phyloP scores from a whole-genome alignment of 2,113 vertebrate genomes.

The Ammodytes marinus region DNA sequence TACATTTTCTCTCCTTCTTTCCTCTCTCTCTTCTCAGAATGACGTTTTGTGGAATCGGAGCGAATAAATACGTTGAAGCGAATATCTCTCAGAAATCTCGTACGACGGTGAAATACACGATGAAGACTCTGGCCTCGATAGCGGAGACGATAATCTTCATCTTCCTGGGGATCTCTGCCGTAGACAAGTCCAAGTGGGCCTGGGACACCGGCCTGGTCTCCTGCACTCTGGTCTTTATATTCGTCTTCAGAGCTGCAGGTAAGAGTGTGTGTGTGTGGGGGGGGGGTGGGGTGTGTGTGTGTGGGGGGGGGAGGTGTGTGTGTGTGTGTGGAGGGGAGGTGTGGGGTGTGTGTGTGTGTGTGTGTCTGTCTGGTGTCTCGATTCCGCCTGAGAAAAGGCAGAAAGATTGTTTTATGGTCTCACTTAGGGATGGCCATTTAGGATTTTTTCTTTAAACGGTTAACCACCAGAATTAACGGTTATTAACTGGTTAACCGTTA shows the following conservation, averaged over 20 bases:
- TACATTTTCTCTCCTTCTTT: not conserved
- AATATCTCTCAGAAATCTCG: conserved; percentile 98
- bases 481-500: too few species aligned
- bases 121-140: conserved; percentile 97
- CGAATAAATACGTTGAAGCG: conserved; percentile 98
- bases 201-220: conserved; percentile 96
- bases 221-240: conserved; percentile 95
- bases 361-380: too few species aligned
- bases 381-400: too few species aligned
- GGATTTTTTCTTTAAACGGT: too few species aligned
- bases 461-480: too few species aligned
- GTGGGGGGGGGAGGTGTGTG: too few species aligned
- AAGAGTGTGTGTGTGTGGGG: conserved; percentile 45
- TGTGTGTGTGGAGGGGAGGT: too few species aligned
- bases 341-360: too few species aligned
- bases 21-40: conserved; percentile 81
- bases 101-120: conserved; percentile 96
- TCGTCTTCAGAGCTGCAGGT: conserved; percentile 95
- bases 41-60: conserved; percentile 96
- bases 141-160: conserved; percentile 98
- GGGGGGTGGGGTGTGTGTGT: not conserved
- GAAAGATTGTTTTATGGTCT: too few species aligned
- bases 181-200: conserved; percentile 97
- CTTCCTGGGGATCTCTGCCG: conserved; percentile 95
- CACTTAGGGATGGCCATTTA: too few species aligned